A percentile compares a stretch with the other conserved stretches of the same genome.
These are phyloP conservation scores for Sebastes fasciatus DNA, from an alignment of 2,113 vertebrate species.

Conservation along the genomic window DNA sequence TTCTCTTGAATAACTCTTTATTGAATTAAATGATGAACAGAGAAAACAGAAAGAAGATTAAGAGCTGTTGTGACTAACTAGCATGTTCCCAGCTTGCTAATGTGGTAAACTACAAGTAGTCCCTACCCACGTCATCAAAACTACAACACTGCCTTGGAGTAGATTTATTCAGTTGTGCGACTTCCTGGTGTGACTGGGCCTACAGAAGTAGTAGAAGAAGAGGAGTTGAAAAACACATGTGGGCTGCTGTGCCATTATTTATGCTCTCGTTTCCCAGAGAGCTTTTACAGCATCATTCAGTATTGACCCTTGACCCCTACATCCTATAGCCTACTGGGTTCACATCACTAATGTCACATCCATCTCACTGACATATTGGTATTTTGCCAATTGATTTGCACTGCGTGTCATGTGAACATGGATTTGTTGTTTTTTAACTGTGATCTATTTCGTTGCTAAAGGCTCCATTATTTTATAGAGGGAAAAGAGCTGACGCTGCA, in stretches of 20 bases:
- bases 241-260: not conserved
- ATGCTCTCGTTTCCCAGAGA: not conserved
- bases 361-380: not conserved
- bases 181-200: not conserved
- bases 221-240: not conserved
- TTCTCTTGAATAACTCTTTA: not conserved
- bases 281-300: not conserved
- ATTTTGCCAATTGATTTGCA: conserved; percentile 9
- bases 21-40: not conserved
- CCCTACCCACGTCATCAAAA: not conserved
- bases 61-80: not conserved
- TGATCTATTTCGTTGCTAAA: not conserved
- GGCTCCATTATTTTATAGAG: not conserved
- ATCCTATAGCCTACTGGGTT: not conserved
- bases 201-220: not conserved
- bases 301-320: not conserved
- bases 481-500: not conserved
- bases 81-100: not conserved
- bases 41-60: not conserved
- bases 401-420: not conserved
- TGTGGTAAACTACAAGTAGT: not conserved
- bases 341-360: conserved; percentile 6
- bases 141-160: no score
- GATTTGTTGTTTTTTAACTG: not conserved
- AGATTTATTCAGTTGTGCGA: not conserved